These are phyloP conservation scores for Cynaeus angustus DNA, from an alignment of 2,888 invertebrate species.

Conservation along the genomic window DNA sequence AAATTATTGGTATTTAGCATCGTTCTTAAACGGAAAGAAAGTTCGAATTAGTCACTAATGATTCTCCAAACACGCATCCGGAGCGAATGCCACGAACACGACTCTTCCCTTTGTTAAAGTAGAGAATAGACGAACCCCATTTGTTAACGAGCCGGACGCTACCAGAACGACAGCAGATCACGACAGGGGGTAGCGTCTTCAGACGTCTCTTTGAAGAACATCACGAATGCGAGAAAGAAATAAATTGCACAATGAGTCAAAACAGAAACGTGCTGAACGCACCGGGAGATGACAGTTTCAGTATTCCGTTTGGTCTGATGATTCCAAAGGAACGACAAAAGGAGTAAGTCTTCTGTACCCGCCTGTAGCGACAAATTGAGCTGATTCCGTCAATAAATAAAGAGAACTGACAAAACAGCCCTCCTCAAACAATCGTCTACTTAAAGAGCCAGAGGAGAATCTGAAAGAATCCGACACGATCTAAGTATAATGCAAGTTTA, in stretches of 20 bases:
- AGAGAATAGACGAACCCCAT: constrained; percentile 31
- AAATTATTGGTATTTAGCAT: too few relatives aligned
- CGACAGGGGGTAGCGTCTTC: constrained; percentile 30
- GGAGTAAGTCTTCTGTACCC: constrained; percentile 12
- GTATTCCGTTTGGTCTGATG: constrained; percentile 24
- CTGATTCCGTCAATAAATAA: constrained; percentile 36
- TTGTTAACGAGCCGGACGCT: constrained; percentile 46
- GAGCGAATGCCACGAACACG: constrained; percentile 61
- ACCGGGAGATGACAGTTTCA: constrained; percentile 39
- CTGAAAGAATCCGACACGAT: not conserved
- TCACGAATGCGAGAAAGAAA: constrained; percentile 23
- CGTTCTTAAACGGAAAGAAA: constrained; percentile 17
- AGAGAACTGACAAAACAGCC: not conserved
- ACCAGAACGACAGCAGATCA: constrained; percentile 33
- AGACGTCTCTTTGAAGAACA: constrained; percentile 31
- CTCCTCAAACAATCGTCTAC: not conserved
- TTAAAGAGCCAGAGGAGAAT: not conserved
- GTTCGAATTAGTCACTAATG: constrained; percentile 59
- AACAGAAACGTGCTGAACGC: constrained; percentile 32
- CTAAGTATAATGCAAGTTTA: not conserved
- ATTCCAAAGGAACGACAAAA: constrained; percentile 25
- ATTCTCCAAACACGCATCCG: constrained; percentile 54
- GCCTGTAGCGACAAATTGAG: constrained; percentile 22
- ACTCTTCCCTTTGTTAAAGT: constrained; percentile 46
- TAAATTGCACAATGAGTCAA: constrained; percentile 12